Base-by-base conservation (phyloP, 2,888 invertebrate species). In the Hedya salicella region DNA sequence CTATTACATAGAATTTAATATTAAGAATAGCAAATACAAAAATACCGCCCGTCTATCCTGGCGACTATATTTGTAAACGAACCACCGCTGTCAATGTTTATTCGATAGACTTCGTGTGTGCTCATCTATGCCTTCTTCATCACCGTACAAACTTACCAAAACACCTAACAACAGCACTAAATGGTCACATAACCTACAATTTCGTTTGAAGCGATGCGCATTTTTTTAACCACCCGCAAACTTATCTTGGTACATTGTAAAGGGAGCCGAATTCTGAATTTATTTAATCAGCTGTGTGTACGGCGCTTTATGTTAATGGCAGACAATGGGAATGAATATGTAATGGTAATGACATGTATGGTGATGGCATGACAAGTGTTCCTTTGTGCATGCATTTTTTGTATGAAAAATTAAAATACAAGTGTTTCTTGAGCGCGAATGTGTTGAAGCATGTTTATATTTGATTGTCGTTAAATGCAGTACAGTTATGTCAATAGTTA, bases 41-140 rank as follows among this genome's bases (percentile, higher is more conserved):
- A 46, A 32, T 16, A 72, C 49, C 74, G 75, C 75, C 49, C 73
- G 79, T 76, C 67, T 70, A 50, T 53, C 5, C 17, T 17, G 3
- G 32, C 54, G 61, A 66, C 67, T 61, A 69, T 78, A 75, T 79
- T 78, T 77, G 78, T 77, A 76, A 80, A 80, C 71, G 78, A 72
- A 73, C 65, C 69, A 67, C 71, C 70, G 71, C 71, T 71, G 72
- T 77, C 78, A 77, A 80, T 81, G 77, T 84, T 84, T 81, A 76
- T 65, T 25, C 59, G 59, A 65, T 53, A 50, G 63, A 59, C 57
- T 39, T 65, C 59, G 39, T 52, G 52, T 65, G 59, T 65, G 59
- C 59, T 65, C 56, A 49, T 57, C 59, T 44, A 65, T 36, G 59
- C 59, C 30, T 53, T n/a, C 30, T 53, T n/a, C 57, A 46, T 46